A percentile compares a stretch with the other conserved stretches of the same genome.
phyloP scores from a whole-genome alignment of 2,797 vertebrate genomes.

The Hypotaenidia philippensis region DNA sequence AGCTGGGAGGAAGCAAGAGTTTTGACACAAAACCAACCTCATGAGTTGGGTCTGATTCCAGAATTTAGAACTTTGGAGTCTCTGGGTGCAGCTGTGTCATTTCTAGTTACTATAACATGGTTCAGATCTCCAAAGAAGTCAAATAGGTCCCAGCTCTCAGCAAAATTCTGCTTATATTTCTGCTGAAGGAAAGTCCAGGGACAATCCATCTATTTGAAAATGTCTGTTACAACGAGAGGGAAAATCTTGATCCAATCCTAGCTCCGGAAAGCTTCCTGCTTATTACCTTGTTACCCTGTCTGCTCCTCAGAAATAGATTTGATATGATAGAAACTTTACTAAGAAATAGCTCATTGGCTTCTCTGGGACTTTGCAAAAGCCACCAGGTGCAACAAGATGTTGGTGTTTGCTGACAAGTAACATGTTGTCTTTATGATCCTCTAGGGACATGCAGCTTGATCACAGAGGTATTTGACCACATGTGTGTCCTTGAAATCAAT shows the following conservation, averaged over 20 bases:
- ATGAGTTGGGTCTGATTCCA: neutral
- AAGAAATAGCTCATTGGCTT: neutral
- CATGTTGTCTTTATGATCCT: neutral
- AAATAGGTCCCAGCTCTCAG: neutral
- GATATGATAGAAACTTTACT: neutral
- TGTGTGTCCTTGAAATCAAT: neutral
- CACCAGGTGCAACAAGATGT: neutral
- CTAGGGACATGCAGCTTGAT: neutral
- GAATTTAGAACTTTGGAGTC: neutral
- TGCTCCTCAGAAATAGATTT: neutral
- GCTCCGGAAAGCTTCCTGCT: neutral
- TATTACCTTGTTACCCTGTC: neutral
- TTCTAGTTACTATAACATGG: conserved; percentile 13
- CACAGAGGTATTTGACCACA: fast-evolving
- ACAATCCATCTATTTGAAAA: neutral
- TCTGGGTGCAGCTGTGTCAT: neutral
- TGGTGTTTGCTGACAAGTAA: neutral
- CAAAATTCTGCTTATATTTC: conserved; percentile 15
- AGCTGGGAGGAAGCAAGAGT: neutral
- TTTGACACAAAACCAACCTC: neutral
- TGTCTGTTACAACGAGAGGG: neutral
- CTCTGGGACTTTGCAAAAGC: neutral
- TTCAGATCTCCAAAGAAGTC: neutral
- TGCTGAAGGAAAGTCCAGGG: neutral
- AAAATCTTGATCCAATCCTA: neutral